Evolutionary conservation across 2,113 vertebrate genomes (phyloP), one percentile per base, ranked within the genome.

Genomic region (Podilymbus podiceps): DNA sequence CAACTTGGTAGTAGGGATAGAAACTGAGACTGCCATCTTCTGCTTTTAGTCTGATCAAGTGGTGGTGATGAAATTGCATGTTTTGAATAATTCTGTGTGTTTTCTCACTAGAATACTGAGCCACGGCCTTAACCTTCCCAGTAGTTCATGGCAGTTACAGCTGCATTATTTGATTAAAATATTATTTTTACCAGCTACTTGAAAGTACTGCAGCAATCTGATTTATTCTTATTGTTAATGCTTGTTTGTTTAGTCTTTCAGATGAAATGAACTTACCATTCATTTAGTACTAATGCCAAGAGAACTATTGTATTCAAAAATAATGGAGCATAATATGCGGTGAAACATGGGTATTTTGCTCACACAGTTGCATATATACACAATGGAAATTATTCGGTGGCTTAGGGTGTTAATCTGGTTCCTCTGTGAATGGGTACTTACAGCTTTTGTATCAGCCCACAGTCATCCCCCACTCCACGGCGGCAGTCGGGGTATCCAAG

Each of bases 161-260:
- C 68, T 30, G 74, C 94, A 88, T 80, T 78, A 88, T 92, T 92
- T 84, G 90, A 96, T 91, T 84, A 94, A 94, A 95, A 95, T 88
- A 88, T 72, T 85, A 68, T 78, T 95, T 95, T 95, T 84, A 63
- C 71, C 67, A 78, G 42, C 50, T 74, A 14, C 76, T 91, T 78
- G 77, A n/a, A 80, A 63, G 76, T 16, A 60, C 79, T 33, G 83
- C 91, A 74, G 90, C 85, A 66, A 28, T 78, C 80, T 76, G 88
- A 74, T 89, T 83, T 82, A 35, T 85, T 78, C 77, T 31, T 56
- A 21, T 80, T 94, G 96, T 96, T 92, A 68, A 52, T 0, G 27
- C 38, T 81, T 89, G 83, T 90, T 95, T 95, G 68, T 77, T 93
- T 47, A 66, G 76, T 16, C 81, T 85, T 67, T 83, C 81, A 64